Percentiles rank a stretch among this genome's conserved stretches.
Evolutionary conservation across 2,888 invertebrate genomes (phyloP).

Genomic region (Cheiracanthium punctorium): DNA sequence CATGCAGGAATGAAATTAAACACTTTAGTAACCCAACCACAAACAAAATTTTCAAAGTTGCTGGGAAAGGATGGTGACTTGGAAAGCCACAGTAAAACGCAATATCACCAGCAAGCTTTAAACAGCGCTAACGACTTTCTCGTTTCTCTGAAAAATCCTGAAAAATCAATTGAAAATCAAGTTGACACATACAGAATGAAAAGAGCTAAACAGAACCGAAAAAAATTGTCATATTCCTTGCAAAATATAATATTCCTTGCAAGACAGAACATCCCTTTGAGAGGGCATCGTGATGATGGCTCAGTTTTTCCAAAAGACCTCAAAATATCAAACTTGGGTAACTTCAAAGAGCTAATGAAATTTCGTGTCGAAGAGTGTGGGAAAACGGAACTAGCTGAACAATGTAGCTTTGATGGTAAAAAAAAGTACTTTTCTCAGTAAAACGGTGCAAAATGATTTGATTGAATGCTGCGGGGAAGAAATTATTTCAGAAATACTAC

Average conservation of each 20-base stretch:
- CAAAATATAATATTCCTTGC: no score
- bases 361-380: not conserved
- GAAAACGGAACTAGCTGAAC: not conserved
- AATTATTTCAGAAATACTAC: no score
- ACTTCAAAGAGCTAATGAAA: not conserved
- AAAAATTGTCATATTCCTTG: no score
- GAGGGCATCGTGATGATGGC: slow-evolving; percentile 13
- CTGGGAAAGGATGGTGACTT: not conserved
- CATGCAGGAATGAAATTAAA: not conserved
- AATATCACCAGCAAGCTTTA: not conserved
- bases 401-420: not conserved
- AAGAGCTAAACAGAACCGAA: no score
- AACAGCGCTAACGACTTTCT: not conserved
- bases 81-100: not conserved
- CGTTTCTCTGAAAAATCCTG: no score
- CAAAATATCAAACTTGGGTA: not conserved
- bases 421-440: no score
- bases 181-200: no score
- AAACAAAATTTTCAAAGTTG: not conserved
- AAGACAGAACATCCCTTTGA: not conserved
- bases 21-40: not conserved
- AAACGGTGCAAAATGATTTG: no score
- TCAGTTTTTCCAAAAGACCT: not conserved
- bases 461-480: no score
- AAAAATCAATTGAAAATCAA: no score